A percentile compares a stretch with the other conserved stretches of the same genome.
phyloP scores from a whole-genome alignment of 1,140 invertebrate species.

The Leptopilina boulardi region DNA sequence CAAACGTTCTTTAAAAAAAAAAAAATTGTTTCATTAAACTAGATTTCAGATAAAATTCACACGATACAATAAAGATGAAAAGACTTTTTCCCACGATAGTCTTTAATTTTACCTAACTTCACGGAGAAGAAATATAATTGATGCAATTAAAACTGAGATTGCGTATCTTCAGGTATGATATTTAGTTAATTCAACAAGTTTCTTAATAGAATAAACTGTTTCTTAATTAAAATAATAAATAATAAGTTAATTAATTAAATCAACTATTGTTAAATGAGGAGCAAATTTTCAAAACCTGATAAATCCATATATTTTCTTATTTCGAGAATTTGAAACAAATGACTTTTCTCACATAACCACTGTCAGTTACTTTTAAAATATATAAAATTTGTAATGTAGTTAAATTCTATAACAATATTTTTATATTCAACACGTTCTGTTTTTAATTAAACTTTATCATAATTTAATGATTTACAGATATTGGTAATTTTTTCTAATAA shows the following conservation, averaged over 20 bases:
- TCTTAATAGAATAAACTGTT: not conserved
- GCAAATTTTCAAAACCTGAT: too few species aligned
- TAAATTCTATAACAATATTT: too few species aligned
- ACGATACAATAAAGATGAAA: not conserved
- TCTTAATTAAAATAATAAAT: constrained; percentile 21
- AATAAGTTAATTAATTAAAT: not conserved
- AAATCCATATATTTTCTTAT: too few species aligned
- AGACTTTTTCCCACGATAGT: constrained; percentile 20
- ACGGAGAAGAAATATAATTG: constrained; percentile 8
- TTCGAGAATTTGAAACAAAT: too few species aligned
- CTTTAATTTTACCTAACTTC: constrained; percentile 1
- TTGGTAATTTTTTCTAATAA: too few species aligned
- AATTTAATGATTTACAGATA: too few species aligned
- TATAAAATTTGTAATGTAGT: too few species aligned
- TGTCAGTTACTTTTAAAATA: too few species aligned
- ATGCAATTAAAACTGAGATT: constrained; percentile 16
- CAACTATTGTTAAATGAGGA: not conserved
- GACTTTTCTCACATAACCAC: too few species aligned
- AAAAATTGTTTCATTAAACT: not conserved
- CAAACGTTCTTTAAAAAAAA: not conserved
- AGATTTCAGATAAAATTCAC: constrained; percentile 9
- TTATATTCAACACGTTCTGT: too few species aligned
- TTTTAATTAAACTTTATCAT: too few species aligned
- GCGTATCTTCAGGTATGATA: not conserved
- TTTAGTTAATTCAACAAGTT: constrained; percentile 29